Conservation (phyloP, 2,888 invertebrate genomes). For the Drosophila limbata region DNA sequence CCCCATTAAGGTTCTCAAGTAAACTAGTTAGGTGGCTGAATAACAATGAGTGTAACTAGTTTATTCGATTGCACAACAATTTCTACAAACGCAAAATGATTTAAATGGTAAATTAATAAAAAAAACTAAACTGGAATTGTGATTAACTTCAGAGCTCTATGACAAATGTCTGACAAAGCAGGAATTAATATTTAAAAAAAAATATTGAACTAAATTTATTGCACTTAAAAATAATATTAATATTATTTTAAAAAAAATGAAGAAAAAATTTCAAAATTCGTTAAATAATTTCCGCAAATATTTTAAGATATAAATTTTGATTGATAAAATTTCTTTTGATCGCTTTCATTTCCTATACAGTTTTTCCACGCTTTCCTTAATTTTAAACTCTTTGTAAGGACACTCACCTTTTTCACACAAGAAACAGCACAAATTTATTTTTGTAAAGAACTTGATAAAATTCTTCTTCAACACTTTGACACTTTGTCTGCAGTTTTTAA, state of each 20-base stretch:
- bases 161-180: neutral
- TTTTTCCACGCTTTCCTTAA: neutral
- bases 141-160: neutral
- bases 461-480: conserved; percentile 59
- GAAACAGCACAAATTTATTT: conserved; percentile 54
- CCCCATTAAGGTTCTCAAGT: conserved; percentile 34
- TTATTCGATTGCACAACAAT: conserved; percentile 25
- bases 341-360: neutral
- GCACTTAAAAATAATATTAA: neutral
- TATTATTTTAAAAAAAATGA: too few species aligned
- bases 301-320: too few species aligned
- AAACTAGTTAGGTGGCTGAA: conserved; percentile 54
- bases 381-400: conserved; percentile 31
- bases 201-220: neutral
- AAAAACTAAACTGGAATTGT: conserved; percentile 19
- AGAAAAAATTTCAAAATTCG: too few species aligned
- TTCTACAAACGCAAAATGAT: conserved; percentile 52
- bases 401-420: conserved; percentile 73
- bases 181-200: neutral
- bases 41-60: conserved; percentile 61
- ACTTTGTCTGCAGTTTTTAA: conserved; percentile 55
- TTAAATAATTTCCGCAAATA: too few species aligned
- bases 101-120: conserved; percentile 38
- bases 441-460: conserved; percentile 43
- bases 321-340: neutral